A percentile compares a stretch with the other conserved stretches of the same genome.
phyloP scores from a whole-genome alignment of 2,113 vertebrate genomes.

The Lontra canadensis region DNA sequence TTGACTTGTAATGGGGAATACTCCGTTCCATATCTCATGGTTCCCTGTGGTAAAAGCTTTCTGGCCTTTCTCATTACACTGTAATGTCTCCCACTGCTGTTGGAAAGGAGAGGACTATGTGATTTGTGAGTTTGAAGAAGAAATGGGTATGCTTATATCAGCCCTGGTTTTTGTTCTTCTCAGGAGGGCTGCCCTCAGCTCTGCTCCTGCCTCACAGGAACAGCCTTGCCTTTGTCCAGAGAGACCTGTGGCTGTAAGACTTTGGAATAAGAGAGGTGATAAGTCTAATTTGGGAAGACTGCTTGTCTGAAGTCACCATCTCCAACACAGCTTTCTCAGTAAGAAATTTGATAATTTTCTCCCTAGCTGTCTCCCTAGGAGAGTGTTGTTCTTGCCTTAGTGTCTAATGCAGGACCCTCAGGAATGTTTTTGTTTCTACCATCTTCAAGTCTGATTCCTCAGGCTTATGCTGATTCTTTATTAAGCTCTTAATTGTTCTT shows the following conservation, averaged over 20 bases:
- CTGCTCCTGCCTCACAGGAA: not conserved
- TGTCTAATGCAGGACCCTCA: not conserved
- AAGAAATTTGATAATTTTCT: not conserved
- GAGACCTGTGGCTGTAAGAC: not conserved
- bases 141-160: not conserved
- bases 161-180: not conserved
- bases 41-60: not conserved
- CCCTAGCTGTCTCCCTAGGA: not conserved
- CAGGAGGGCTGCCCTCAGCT: not conserved
- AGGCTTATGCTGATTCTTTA: not conserved
- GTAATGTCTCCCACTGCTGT: not conserved
- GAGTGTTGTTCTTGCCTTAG: not conserved
- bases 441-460: not conserved
- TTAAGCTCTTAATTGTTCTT: conserved; percentile 4
- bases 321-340: not conserved
- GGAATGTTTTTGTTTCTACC: not conserved
- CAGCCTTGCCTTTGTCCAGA: not conserved
- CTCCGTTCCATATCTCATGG: not conserved
- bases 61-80: not conserved
- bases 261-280: not conserved
- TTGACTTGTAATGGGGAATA: not conserved
- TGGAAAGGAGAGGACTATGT: not conserved
- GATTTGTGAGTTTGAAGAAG: not conserved
- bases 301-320: not conserved
- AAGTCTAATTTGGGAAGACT: not conserved